Evolutionary conservation across 2,888 invertebrate species (phyloP).

Genomic region (Amphipoea lucens): DNA sequence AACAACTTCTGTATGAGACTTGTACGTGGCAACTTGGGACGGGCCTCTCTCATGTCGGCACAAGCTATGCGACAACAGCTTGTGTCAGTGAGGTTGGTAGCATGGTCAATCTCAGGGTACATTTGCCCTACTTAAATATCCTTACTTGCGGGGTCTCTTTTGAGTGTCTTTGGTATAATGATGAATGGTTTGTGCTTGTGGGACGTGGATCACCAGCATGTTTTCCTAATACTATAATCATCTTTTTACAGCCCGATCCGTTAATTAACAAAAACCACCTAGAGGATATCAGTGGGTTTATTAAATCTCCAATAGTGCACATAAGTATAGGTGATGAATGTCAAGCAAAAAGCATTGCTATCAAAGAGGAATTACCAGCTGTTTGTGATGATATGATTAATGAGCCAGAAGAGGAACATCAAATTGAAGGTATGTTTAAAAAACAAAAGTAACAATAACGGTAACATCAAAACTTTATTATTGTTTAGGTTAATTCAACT

Average conservation of each 20-base stretch:
- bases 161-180: background rate
- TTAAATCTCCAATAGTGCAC: background rate
- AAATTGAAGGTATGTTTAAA: no score
- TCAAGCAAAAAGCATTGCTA: background rate
- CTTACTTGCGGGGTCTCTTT: background rate
- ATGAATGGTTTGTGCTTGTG: background rate
- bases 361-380: background rate
- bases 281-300: background rate
- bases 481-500: background rate
- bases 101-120: background rate
- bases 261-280: background rate
- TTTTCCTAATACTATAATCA: background rate
- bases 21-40: no score
- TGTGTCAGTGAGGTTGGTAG: background rate
- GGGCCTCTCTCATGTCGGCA: background rate
- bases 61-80: background rate
- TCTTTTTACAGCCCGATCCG: background rate
- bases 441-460: no score
- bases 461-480: no score
- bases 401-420: background rate
- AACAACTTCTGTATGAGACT: no score
- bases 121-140: no score
- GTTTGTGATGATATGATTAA: background rate
- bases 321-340: background rate
- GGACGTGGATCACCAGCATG: background rate